phyloP scores from a whole-genome alignment of 2,797 vertebrate species.

The Poecilia gillii region DNA sequence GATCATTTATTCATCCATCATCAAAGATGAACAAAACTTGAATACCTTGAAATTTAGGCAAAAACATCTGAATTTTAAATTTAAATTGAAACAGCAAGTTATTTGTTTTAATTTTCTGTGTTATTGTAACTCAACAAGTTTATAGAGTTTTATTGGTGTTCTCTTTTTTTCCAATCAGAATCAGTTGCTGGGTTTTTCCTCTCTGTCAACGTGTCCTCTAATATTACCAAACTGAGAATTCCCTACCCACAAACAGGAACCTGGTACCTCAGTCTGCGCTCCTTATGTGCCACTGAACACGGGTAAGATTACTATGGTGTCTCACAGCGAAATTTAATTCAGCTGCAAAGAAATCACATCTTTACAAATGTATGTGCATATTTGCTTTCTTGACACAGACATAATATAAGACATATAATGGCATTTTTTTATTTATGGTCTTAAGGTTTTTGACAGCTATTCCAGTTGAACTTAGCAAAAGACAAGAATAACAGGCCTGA shows the following conservation, averaged over 20 bases:
- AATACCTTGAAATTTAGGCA: not conserved
- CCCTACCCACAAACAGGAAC: constrained; percentile 96
- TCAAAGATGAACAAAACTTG: not conserved
- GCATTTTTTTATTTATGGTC: not conserved
- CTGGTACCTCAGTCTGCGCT: constrained; percentile 95
- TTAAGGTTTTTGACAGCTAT: not conserved
- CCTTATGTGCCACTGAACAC: constrained; percentile 85
- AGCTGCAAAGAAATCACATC: not conserved
- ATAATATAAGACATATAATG: not conserved
- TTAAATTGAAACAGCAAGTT: not conserved
- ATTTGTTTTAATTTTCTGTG: not conserved
- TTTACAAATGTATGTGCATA: not conserved
- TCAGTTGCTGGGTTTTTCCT: constrained; percentile 89
- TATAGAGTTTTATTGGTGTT: not conserved
- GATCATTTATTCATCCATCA: not conserved
- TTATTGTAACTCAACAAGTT: not conserved
- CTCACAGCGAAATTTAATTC: constrained; percentile 1
- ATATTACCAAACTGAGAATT: constrained; percentile 90
- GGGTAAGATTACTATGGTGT: constrained; percentile 80
- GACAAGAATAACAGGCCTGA: not conserved
- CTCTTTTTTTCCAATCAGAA: constrained; percentile 74
- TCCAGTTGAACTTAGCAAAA: not conserved
- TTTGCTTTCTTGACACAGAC: not conserved
- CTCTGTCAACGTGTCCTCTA: constrained; percentile 85
- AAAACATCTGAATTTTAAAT: not conserved